Conservation (phyloP, 2,113 vertebrate genomes). For the Eulemur macaco region DNA sequence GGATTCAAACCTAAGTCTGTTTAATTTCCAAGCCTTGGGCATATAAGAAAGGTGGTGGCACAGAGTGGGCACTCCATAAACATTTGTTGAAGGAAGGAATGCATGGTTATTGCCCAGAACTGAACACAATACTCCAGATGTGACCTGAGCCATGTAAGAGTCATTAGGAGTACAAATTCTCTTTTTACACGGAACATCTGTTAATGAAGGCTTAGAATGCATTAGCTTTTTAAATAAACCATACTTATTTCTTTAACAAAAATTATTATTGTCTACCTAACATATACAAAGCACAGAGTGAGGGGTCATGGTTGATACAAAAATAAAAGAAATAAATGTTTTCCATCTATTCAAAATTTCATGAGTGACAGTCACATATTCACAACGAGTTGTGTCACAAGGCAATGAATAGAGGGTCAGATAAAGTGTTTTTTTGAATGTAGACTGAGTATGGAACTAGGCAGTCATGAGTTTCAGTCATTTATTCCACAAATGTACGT, state of each 20-base stretch:
- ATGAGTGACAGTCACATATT: background rate
- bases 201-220: background rate
- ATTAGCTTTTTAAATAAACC: background rate
- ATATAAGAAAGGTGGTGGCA: conserved; percentile 31
- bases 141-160: conserved; percentile 38
- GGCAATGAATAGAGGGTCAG: background rate
- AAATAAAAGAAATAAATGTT: conserved; percentile 42
- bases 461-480: background rate
- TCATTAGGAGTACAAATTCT: conserved; percentile 7
- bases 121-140: conserved; percentile 52
- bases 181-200: conserved; percentile 16
- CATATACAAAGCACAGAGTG: background rate
- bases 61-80: conserved; percentile 18
- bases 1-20: background rate
- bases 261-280: conserved; percentile 6
- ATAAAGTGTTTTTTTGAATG: background rate
- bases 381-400: background rate
- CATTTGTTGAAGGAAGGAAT: conserved; percentile 61
- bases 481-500: background rate
- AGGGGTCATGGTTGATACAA: background rate
- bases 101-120: conserved; percentile 46
- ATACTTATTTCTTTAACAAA: background rate
- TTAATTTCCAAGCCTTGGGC: conserved; percentile 15
- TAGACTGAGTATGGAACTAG: background rate
- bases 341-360: conserved; percentile 36